These are phyloP conservation scores for Ataeniobius toweri DNA, from an alignment of 2,797 vertebrate genomes.

Conservation along the genomic window DNA sequence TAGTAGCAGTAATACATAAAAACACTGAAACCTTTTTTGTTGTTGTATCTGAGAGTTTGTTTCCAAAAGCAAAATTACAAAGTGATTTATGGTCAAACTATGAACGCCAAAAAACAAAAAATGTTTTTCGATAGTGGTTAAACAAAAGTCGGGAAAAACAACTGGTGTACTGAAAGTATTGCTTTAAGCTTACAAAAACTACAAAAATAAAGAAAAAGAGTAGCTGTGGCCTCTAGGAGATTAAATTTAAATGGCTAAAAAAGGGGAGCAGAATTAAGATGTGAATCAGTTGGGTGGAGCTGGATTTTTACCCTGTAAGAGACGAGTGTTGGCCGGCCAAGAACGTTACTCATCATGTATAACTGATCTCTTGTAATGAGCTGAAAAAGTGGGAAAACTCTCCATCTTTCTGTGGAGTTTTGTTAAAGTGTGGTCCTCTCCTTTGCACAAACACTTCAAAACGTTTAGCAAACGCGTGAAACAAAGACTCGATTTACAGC, in stretches of 20 bases:
- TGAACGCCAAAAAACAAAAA: neutral
- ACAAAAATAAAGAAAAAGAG: neutral
- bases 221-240: neutral
- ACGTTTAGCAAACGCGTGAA: slow-evolving; percentile 3
- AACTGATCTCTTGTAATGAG: neutral
- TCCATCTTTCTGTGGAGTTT: neutral
- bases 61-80: neutral
- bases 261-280: neutral
- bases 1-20: neutral
- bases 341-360: neutral
- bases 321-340: neutral
- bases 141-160: neutral
- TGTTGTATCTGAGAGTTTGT: no score
- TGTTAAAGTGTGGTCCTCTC: neutral
- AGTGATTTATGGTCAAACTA: neutral
- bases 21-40: neutral
- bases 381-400: neutral
- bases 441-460: neutral
- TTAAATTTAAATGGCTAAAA: neutral
- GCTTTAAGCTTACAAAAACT: neutral
- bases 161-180: no score
- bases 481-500: neutral
- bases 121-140: neutral
- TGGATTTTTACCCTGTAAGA: neutral
- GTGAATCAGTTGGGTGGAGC: slow-evolving; percentile 3